Evolutionary conservation across 2,888 invertebrate genomes (phyloP), one percentile per base, ranked within the genome.

Genomic region (Spodoptera picta): DNA sequence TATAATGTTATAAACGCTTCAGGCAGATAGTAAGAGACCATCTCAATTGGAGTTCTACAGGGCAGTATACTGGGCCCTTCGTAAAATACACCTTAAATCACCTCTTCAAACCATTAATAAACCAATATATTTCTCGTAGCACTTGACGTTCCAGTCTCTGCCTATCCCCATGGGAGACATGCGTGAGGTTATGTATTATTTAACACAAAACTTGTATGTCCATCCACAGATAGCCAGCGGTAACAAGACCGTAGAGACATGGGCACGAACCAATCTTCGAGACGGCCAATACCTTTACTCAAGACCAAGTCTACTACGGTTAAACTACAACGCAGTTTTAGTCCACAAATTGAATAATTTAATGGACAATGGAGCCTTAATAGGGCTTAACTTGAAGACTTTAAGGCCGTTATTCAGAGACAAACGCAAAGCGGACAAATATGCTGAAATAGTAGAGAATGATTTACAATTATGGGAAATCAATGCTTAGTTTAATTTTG

Each of bases 361-460:
- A 51, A 91, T 98, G 41, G 96, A 96, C 65, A 97, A 97, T 85
- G 97, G 97, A 77, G 98, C 98, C 0, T 94, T 98, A 48, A 89
- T 98, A 42, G 97, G 97, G 79, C 89, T 98, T 41, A 96, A 97
- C 60, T 90, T 98, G 56, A 96, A 96, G 80, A 96, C 97, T 0
- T 87, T 98, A 19, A 96, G 96, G 65, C 96, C 97, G 0, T 95
- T 97, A 2, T 98, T 98, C 86, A 96, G 96, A 71, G 96, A 98
- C 70, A 94, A 95, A 3, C 88, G 91, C 4, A 97, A 97, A 86
- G 95, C 96, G 52, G 95, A 96, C 59, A 97, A 96, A 96, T 98
- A 97, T 87, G 96, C 96, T 43, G 98, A 98, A 90, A 96, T 98
- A n/a, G 95, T 98, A 56, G 97, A 98, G 86, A 98, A 98, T 89